phyloP scores from a whole-genome alignment of 2,888 invertebrate genomes.

The Drosophila anceps region DNA sequence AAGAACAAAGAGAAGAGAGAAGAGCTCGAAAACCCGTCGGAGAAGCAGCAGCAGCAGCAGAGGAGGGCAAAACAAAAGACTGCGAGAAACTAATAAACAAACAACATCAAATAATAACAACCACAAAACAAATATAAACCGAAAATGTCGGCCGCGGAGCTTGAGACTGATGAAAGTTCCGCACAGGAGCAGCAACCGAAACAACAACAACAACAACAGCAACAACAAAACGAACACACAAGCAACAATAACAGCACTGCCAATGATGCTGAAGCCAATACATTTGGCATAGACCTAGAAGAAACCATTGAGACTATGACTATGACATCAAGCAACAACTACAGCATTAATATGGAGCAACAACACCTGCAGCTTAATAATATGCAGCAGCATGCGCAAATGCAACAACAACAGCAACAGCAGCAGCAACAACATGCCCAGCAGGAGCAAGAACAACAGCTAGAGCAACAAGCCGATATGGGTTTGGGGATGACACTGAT shows the following conservation, averaged over 20 bases:
- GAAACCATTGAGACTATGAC: constrained; percentile 56
- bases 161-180: constrained; percentile 68
- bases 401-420: constrained; percentile 23
- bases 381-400: constrained; percentile 33
- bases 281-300: constrained; percentile 37
- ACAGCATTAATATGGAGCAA: constrained; percentile 48
- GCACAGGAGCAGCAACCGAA: constrained; percentile 64
- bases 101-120: constrained; percentile 33
- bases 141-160: constrained; percentile 72
- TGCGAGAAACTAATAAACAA: constrained; percentile 51
- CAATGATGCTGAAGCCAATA: constrained; percentile 46
- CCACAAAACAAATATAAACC: constrained; percentile 15
- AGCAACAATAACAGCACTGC: constrained; percentile 55
- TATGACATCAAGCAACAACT: constrained; percentile 40
- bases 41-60: constrained; percentile 20
- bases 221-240: constrained; percentile 43
- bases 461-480: constrained; percentile 60
- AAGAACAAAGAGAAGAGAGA: constrained; percentile 66
- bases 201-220: constrained; percentile 52
- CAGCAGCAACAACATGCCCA: no score
- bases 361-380: constrained; percentile 47
- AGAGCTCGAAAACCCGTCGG: constrained; percentile 43
- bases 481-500: constrained; percentile 71
- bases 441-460: constrained; percentile 49
- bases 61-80: constrained; percentile 59